Base-by-base conservation (phyloP, 2,888 invertebrate species). In the Lasioglossum morio region DNA sequence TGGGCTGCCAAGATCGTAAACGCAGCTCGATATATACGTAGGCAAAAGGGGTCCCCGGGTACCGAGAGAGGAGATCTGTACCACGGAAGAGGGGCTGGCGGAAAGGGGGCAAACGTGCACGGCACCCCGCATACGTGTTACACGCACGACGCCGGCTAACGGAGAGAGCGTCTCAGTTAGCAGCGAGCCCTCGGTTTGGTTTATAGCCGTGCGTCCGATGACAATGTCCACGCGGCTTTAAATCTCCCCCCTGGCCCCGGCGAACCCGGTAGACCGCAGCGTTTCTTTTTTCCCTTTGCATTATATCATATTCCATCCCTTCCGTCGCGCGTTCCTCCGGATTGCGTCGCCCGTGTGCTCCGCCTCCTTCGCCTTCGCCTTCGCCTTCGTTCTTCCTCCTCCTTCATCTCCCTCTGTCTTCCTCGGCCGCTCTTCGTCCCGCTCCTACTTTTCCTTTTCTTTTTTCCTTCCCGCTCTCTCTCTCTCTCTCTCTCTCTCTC, bases 211-310 rank as follows among this genome's bases (percentile, higher is more conserved):
- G 90, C 91, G 90, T 93, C 91, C 94, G 92, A 93, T 93, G 93
- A 93, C 94, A 93, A 93, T 94, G 93, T 94, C 93, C 92, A 92
- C 93, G 91, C 91, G 92, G 91, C 91, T 87, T 93, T 93, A 94
- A 93, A 93, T 94, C 93, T 92, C 92, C 87, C 84, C 85, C 66
- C 63, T n/a, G 12, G 1, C 57, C 75, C 77, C 27, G 69, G 75
- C 77, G 48, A 79, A 43, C 72, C 77, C 77, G 72, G 81, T 76
- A 63, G 79, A 77, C 87, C 89, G 82, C 82, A 77, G 80, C 77
- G 60, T 79, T 88, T 87, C 87, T 87, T 90, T 89, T 89, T 88
- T 81, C 79, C 81, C 86, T 83, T 90, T 87, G 88, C 90, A 92
- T 92, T 93, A 92, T 92, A 93, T 93, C 93, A 93, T 93, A 93